These are phyloP conservation scores for Ornithoptera alexandrae DNA, from an alignment of 2,888 invertebrate species.

Conservation along the genomic window DNA sequence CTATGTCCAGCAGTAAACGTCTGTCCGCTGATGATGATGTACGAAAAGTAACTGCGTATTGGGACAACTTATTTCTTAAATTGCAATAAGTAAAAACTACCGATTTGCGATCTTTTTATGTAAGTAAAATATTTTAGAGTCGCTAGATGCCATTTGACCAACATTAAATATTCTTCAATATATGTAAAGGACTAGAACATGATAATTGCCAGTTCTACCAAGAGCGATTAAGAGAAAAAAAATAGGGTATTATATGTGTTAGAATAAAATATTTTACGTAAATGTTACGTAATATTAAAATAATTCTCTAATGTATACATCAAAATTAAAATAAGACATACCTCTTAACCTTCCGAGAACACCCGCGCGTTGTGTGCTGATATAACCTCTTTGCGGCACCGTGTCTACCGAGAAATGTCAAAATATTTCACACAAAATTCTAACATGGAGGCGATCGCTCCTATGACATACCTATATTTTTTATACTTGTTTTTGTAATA, in stretches of 20 bases:
- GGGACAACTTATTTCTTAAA: too few species aligned
- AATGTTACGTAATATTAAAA: background rate
- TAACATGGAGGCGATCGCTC: conserved; percentile 56
- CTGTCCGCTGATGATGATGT: too few species aligned
- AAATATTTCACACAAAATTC: conserved; percentile 69
- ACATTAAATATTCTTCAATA: background rate
- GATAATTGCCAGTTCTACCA: too few species aligned
- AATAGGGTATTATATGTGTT: too few species aligned
- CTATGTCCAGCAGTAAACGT: too few species aligned
- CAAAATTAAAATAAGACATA: conserved; percentile 20
- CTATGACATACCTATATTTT: conserved; percentile 69
- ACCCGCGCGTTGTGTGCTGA: conserved; percentile 42
- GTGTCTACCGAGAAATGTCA: conserved; percentile 71
- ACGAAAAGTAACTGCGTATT: too few species aligned
- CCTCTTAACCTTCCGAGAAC: conserved; percentile 53
- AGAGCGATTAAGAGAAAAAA: too few species aligned
- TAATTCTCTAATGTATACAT: background rate
- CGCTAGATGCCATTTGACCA: background rate
- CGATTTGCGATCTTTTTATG: too few species aligned
- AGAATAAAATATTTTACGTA: too few species aligned
- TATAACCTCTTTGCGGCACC: conserved; percentile 40
- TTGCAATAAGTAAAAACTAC: too few species aligned
- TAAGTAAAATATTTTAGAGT: background rate
- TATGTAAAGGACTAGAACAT: background rate
- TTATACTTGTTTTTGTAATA: conserved; percentile 51